phyloP scores from a whole-genome alignment of 1,140 invertebrate genomes.

The Drosophila erecta region DNA sequence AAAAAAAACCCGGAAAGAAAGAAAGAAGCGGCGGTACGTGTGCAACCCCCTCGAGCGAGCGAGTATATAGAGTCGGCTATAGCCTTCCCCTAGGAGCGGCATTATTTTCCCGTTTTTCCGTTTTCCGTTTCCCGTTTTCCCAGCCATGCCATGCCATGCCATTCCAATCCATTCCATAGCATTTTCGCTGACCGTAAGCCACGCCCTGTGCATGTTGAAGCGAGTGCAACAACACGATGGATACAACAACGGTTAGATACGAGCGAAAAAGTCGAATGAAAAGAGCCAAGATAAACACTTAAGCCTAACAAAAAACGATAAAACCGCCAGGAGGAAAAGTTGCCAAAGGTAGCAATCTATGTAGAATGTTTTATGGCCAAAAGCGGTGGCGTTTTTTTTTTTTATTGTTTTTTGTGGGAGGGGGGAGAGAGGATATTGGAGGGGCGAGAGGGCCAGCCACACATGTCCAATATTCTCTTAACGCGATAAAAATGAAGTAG shows the following conservation, averaged over 20 bases:
- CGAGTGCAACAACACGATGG: constrained; percentile 71
- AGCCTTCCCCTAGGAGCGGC: constrained; percentile 32
- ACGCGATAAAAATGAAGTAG: constrained; percentile 83
- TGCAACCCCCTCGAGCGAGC: constrained; percentile 26
- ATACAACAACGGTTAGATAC: constrained; percentile 69
- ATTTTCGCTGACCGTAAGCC: constrained; percentile 70
- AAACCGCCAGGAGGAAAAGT: constrained; percentile 67
- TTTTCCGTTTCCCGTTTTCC: constrained; percentile 2
- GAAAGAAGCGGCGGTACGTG: constrained; percentile 5
- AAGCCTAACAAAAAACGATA: constrained; percentile 80
- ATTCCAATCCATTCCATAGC: constrained; percentile 9
- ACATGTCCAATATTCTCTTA: constrained; percentile 82
- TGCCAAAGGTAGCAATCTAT: constrained; percentile 73
- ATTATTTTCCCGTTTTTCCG: constrained; percentile 33
- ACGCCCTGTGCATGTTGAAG: constrained; percentile 78
- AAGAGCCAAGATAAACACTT: constrained; percentile 81
- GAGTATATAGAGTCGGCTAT: constrained; percentile 23
- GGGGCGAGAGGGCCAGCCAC: constrained; percentile 22
- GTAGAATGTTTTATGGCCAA: constrained; percentile 54
- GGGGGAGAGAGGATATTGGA: background rate
- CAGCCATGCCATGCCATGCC: background rate
- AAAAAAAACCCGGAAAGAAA: background rate
- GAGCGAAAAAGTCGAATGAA: constrained; percentile 74
- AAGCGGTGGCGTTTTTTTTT: background rate
- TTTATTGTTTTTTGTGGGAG: background rate